These are phyloP conservation scores for Tenthredo distinguenda DNA, from an alignment of 2,888 invertebrate genomes.

Conservation along the genomic window DNA sequence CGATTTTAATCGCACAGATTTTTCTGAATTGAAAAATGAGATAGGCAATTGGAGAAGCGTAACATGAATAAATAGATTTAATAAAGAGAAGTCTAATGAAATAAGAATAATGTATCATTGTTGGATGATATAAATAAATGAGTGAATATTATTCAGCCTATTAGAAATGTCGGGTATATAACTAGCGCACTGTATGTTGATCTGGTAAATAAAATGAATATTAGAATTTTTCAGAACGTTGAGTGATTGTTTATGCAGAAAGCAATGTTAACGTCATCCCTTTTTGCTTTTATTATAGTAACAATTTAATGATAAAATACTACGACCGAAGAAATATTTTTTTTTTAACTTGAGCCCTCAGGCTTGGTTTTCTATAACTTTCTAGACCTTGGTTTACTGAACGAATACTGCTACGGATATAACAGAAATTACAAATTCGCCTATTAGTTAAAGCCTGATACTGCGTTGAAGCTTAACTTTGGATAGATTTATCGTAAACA, in stretches of 20 bases:
- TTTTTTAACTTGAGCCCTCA: constrained; percentile 8
- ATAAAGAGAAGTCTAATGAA: neutral
- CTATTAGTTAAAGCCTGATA: constrained; percentile 63
- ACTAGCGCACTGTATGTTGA: neutral
- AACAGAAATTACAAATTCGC: constrained; percentile 59
- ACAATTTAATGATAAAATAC: constrained; percentile 46
- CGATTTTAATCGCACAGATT: neutral
- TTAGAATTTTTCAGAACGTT: neutral
- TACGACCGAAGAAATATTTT: constrained; percentile 41
- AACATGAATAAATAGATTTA: neutral
- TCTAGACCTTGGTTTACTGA: constrained; percentile 52
- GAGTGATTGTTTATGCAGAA: neutral
- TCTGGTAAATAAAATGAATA: neutral
- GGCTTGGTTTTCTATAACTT: constrained; percentile 41
- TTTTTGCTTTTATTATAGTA: constrained; percentile 32
- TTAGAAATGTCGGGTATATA: neutral
- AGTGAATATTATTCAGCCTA: neutral
- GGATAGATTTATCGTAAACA: constrained; percentile 58
- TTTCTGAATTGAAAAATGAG: neutral
- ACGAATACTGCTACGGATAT: constrained; percentile 57
- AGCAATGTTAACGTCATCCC: constrained; percentile 39
- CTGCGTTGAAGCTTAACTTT: constrained; percentile 60
- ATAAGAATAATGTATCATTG: neutral
- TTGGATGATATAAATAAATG: constrained; percentile 3
- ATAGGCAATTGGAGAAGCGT: neutral